Percentiles rank a stretch among this genome's conserved stretches.
Conservation (phyloP, 23 tunicate genomes). For the Ciona savignyi region DNA sequence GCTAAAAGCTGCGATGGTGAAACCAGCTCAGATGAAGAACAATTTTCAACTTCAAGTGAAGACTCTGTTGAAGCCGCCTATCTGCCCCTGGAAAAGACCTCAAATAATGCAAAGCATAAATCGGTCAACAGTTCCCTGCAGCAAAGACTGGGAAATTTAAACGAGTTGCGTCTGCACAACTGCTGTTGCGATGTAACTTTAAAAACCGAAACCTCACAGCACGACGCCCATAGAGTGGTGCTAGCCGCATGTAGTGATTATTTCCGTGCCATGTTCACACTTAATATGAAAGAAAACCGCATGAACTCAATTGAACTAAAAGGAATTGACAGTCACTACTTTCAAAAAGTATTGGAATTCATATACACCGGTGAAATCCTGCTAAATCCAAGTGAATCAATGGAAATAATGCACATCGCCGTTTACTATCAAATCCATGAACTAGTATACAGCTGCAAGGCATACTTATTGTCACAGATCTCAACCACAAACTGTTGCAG, state of each 20-base stretch:
- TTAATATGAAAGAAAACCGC: slow-evolving; percentile 50
- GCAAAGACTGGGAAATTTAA: slow-evolving; percentile 33
- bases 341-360: slow-evolving; percentile 45
- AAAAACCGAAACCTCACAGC: slow-evolving; percentile 21
- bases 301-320: slow-evolving; percentile 25
- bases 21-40: background rate
- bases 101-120: background rate
- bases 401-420: slow-evolving; percentile 29
- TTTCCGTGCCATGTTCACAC: slow-evolving; percentile 81
- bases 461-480: slow-evolving; percentile 21
- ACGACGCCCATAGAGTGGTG: slow-evolving; percentile 70
- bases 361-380: slow-evolving; percentile 79
- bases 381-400: slow-evolving; percentile 19
- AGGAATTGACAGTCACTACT: slow-evolving; percentile 19
- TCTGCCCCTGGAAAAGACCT: background rate
- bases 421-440: slow-evolving; percentile 63
- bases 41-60: too few species aligned
- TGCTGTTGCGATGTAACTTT: slow-evolving; percentile 78
- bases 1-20: slow-evolving; percentile 21
- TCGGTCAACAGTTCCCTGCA: slow-evolving; percentile 6
- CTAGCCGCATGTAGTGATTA: slow-evolving; percentile 90
- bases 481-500: slow-evolving; percentile 26
- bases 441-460: slow-evolving; percentile 35
- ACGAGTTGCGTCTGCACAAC: slow-evolving; percentile 36
- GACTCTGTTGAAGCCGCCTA: slow-evolving; percentile 45